Evolutionary conservation across 2,888 invertebrate genomes (phyloP), one percentile per base, ranked within the genome.

Genomic region (Drosophila algonquin): DNA sequence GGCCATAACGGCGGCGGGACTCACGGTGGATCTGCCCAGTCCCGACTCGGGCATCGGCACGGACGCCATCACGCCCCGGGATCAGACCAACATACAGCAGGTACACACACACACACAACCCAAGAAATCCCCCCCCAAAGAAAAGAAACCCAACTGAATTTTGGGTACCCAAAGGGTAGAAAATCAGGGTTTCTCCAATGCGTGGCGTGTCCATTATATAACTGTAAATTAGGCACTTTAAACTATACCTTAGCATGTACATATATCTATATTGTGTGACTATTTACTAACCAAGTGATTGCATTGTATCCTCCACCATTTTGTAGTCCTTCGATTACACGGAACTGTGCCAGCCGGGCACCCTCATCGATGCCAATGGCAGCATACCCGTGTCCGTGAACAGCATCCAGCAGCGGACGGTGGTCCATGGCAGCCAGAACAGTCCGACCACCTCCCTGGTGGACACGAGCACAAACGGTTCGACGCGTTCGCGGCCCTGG

Each of bases 31-130:
- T 93, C 94, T 98, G 91, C 98, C 98, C 32, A 98, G 98, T 86
- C 98, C 98, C 32, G 98, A 98, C 93, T 97, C 97, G 91, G 98
- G 98, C 77, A 98, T 98, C 91, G 98, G 98, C 77, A 97, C 97
- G 46, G 97, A 98, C 91, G 97, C 97, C 83, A 97, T 97, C 92
- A 98, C 98, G 72, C 97, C 98, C 76, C 94, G 97, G 90, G 97
- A 97, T 93, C 97, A 97, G 93, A 96, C 96, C 91, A 95, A 96
- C 91, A 95, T 97, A 89, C 97, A 97, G 93, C 97, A 97, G 96
- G 97, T 97, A 84, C 53, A 75, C 24, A 24, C 53, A 75, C 16
- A 3, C 46, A 40, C 47, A 44, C 18, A 24, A 14, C 32, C 32
- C 30, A 8, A 40, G 30, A 27, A 40, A 3, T 14, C 35, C 27